Conservation (phyloP, 2,797 vertebrate genomes). For the Onychomys arenicola region DNA sequence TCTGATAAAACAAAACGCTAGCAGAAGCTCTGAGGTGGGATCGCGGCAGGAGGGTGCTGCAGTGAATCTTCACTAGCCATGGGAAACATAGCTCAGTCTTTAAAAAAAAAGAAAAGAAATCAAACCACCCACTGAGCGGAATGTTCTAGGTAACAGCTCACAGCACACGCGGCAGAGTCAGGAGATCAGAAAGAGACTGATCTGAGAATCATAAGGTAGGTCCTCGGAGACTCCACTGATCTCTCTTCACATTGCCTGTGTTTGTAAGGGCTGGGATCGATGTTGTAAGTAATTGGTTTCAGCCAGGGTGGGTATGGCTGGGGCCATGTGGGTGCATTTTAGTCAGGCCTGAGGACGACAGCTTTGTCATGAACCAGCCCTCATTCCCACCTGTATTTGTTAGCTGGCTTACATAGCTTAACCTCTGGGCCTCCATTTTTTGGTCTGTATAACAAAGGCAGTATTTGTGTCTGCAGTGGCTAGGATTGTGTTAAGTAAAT, state of each 20-base stretch:
- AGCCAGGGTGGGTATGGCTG: not conserved
- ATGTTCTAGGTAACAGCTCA: constrained; percentile 41
- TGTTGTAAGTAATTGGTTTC: not conserved
- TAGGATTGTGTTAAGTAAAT: not conserved
- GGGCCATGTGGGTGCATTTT: too few relatives aligned
- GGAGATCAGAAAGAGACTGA: not conserved
- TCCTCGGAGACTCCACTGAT: not conserved
- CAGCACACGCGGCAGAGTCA: not conserved
- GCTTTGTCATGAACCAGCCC: not conserved
- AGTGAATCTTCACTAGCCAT: not conserved
- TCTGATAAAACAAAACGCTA: not conserved
- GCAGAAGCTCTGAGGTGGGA: not conserved
- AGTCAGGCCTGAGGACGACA: not conserved
- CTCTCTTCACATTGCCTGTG: not conserved
- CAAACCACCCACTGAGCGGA: not conserved
- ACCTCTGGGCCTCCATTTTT: not conserved
- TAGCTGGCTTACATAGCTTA: not conserved
- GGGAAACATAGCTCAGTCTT: not conserved
- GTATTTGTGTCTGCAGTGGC: not conserved
- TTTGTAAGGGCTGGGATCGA: not conserved
- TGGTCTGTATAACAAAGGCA: not conserved
- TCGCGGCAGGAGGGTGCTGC: not conserved
- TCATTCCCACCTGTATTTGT: not conserved
- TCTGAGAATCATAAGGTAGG: not conserved
- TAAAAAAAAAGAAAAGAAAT: not conserved